phyloP scores from a whole-genome alignment of 2,888 invertebrate species.

The Acanthopleura granulata region DNA sequence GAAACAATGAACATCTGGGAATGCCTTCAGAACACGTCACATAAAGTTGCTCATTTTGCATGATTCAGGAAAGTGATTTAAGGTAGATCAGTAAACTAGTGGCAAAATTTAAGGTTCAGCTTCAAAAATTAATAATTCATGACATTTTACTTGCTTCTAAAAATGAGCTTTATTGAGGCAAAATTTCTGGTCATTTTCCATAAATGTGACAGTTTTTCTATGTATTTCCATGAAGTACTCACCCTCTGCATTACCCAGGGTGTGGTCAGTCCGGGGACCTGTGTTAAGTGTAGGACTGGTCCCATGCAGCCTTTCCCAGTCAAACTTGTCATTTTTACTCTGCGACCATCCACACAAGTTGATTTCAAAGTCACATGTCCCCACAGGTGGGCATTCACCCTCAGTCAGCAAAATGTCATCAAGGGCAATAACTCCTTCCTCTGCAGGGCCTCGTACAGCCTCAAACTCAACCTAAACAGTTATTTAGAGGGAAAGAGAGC shows the following conservation, averaged over 20 bases:
- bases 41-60: too few relatives aligned
- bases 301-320: slow-evolving; percentile 52
- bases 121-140: too few relatives aligned
- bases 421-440: slow-evolving; percentile 56
- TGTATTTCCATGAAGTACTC: neutral
- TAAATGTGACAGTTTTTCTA: neutral
- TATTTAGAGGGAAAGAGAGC: too few relatives aligned
- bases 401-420: slow-evolving; percentile 53
- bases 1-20: too few relatives aligned
- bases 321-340: slow-evolving; percentile 50
- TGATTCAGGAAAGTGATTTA: too few relatives aligned
- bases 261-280: slow-evolving; percentile 33
- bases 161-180: too few relatives aligned
- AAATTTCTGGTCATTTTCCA: neutral
- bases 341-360: slow-evolving; percentile 55
- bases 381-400: slow-evolving; percentile 47
- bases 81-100: too few relatives aligned
- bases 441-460: slow-evolving; percentile 41
- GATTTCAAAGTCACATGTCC: slow-evolving; percentile 49
- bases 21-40: too few relatives aligned
- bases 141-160: too few relatives aligned
- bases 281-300: slow-evolving; percentile 22
- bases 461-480: slow-evolving; percentile 50
- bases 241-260: slow-evolving; percentile 26
- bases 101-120: too few relatives aligned